Evolutionary conservation across 2,888 invertebrate genomes (phyloP).

Genomic region (Nomada lathburiana): DNA sequence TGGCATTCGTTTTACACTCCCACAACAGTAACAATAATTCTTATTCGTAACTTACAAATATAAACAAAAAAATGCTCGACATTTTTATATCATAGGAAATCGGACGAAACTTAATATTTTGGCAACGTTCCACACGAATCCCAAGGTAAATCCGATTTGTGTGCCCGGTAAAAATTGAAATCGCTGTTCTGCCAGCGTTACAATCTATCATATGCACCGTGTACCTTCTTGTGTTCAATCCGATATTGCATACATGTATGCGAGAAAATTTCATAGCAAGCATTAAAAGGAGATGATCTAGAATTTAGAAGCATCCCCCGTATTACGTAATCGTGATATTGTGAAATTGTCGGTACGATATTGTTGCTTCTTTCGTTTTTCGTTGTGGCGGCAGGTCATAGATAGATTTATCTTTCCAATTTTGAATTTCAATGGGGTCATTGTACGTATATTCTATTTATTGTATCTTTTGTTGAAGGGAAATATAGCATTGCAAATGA

Average conservation of each 20-base stretch:
- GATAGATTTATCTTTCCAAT: background rate
- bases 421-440: background rate
- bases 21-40: background rate
- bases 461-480: background rate
- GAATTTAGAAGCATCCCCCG: slow-evolving; percentile 1
- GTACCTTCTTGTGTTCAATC: background rate
- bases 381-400: background rate
- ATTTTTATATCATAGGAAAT: slow-evolving; percentile 2
- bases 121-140: slow-evolving; percentile 33
- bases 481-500: too few species aligned
- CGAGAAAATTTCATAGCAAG: background rate
- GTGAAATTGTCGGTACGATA: slow-evolving; percentile 8
- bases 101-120: slow-evolving; percentile 7
- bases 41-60: background rate
- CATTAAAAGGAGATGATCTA: slow-evolving; percentile 14
- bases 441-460: background rate
- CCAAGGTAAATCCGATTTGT: slow-evolving; percentile 47
- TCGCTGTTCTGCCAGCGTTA: slow-evolving; percentile 18
- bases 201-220: slow-evolving; percentile 16
- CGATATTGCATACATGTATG: background rate
- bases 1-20: background rate
- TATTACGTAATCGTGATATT: slow-evolving; percentile 5
- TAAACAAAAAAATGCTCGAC: background rate
- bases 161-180: slow-evolving; percentile 38
- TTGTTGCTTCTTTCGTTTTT: slow-evolving; percentile 5